Evolutionary conservation across 2,113 vertebrate species (phyloP), one percentile per base, ranked within the genome.

Genomic region (Dasyurus viverrinus): DNA sequence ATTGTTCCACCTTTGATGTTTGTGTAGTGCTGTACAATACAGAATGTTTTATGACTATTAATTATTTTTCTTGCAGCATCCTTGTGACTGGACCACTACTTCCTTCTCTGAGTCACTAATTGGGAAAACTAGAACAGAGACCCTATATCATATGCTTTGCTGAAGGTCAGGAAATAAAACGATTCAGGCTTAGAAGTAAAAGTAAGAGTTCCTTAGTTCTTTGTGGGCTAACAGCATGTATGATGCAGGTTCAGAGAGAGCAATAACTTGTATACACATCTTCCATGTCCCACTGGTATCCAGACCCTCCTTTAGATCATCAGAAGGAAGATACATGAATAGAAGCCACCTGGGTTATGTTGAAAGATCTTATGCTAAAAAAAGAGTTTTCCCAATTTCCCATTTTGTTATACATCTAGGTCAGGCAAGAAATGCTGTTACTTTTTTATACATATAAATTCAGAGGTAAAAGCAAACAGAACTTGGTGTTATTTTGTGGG

Each of bases 31-130:
- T 93, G 8, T 60, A 30, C 95, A 54, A 53, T 55, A 19, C 52
- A 90, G 53, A 57, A 26, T 95, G 57, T 94, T 96, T 96, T 95
- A 91, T 94, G 89, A 94, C 54, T 96, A 93, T 94, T 96, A 93
- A 94, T 94, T 89, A 93, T 84, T 27, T 46, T 91, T n/a, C 54
- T 95, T 84, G 53, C 27, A 95, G 19, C 92, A 55, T 89, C 89
- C 76, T 42, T 94, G 94, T 54, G 46, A 93, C 27, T 93, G 25
- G 76, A 95, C 89, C 42, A 94, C 53, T 76, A 24, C 3, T 92
- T 30, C 47, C 84, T 95, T 95, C 54, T 89, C 76, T 57, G 76
- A 93, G 48, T 42, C 25, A 55, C 89, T 93, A 96, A 97, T 96
- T 97, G 96, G n/a, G 91, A 84, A 93, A 24, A 54, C 89, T 91